Base-by-base conservation (phyloP, 2,888 invertebrate genomes). In the Dynastes grantii region DNA sequence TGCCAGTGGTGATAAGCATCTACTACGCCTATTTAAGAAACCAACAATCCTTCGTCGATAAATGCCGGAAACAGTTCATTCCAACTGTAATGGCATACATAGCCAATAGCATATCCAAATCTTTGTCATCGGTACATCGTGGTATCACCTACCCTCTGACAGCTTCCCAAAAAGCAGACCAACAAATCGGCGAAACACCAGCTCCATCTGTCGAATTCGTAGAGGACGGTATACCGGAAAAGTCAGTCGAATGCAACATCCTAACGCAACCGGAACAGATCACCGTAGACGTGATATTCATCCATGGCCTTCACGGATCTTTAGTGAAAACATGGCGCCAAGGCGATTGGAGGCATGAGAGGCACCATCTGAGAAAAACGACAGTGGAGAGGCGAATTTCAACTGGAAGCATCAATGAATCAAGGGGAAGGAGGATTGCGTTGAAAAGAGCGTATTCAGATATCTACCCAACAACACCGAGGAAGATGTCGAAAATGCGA, bases 261-360 rank as follows among this genome's bases (percentile, higher is more conserved):
- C 82, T 90, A 13, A 84, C 84, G 71, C 85, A 87, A 80, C 89
- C 89, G 2, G 80, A 83, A 64, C 78, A 81, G 32, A 84, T 86
- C 22, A 80, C 80, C 4, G 91, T 91, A 1, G 97, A 97, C 85
- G 92, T 97, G 29, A 92, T 97, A 27, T 95, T 97, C 85, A 92
- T 97, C 0, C 97, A 97, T 85, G 97, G 96, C 2, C 88, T 95
- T 0, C 93, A 94, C 84, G 95, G 95, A 0, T 96, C 96, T 0
- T 90, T 95, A 45, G 92, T 93, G 27, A 94, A 94, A 84, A 96
- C 96, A 0, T 97, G 96, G 96, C 91, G 95, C 65, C 96, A 96
- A 86, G 94, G 94, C 0, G 90, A 92, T 40, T 94, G 94, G 94
- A 80, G 87, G 32, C 85, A 90, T 87, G 68, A 87, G 84, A 13